A percentile compares a stretch with the other conserved stretches of the same genome.
Evolutionary conservation across 2,797 vertebrate species (phyloP).

Genomic region (Clarias laeviceps): DNA sequence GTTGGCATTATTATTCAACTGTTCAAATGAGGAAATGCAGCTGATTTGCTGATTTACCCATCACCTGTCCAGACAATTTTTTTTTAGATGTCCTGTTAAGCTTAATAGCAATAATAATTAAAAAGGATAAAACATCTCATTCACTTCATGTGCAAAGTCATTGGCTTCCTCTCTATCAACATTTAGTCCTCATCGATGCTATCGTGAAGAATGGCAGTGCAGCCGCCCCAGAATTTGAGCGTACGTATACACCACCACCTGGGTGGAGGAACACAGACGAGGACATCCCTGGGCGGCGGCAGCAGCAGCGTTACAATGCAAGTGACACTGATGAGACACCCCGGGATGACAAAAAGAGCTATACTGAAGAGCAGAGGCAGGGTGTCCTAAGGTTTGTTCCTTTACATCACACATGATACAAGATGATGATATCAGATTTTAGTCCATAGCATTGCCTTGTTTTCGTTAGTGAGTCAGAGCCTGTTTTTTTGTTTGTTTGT

Average conservation of each 20-base stretch:
- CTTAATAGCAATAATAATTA: not conserved
- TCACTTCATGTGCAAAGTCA: not conserved
- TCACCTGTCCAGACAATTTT: too few species aligned
- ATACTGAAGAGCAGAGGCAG: conserved; percentile 88
- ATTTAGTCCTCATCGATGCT: conserved; percentile 85
- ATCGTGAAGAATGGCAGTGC: conserved; percentile 78
- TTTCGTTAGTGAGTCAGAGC: not conserved
- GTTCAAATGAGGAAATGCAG: not conserved
- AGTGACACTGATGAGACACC: conserved; percentile 52
- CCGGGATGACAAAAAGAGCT: conserved; percentile 79
- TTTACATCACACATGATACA: not conserved
- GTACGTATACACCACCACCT: conserved; percentile 69
- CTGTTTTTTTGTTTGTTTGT: conserved; percentile 30
- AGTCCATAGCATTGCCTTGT: not conserved
- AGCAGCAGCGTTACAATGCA: conserved; percentile 67
- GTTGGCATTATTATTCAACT: not conserved
- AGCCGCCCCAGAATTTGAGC: conserved; percentile 66
- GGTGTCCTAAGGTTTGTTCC: conserved; percentile 84
- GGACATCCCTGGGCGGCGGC: conserved; percentile 2
- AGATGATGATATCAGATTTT: not conserved
- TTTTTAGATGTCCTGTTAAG: not conserved
- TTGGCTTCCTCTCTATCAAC: not conserved
- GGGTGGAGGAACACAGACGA: conserved; percentile 70
- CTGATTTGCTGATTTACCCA: not conserved
- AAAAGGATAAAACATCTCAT: not conserved